Conservation (phyloP, 2,113 vertebrate species). For the Orientallactaga bullata region DNA sequence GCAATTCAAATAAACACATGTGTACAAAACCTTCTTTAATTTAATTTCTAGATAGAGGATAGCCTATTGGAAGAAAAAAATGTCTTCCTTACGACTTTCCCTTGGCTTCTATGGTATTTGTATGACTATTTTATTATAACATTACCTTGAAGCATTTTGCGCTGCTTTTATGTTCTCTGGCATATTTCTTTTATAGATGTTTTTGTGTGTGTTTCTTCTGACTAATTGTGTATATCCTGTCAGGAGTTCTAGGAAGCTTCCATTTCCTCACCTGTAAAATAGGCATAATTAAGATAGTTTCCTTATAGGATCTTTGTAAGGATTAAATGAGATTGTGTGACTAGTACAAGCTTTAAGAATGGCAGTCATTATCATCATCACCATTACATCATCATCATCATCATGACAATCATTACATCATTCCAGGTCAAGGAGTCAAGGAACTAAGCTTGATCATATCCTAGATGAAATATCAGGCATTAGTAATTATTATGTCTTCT, state of each 20-base stretch:
- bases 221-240: conserved; percentile 11
- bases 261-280: conserved; percentile 55
- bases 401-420: not conserved
- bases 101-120: conserved; percentile 11
- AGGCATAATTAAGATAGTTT: conserved; percentile 42
- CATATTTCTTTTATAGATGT: not conserved
- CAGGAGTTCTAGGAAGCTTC: conserved; percentile 39
- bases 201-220: conserved; percentile 50
- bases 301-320: conserved; percentile 18
- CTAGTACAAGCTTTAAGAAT: not conserved
- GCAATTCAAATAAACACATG: not conserved
- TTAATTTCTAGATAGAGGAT: not conserved
- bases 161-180: not conserved
- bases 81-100: not conserved
- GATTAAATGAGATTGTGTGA: conserved; percentile 58
- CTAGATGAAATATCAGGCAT: not conserved
- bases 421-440: conserved; percentile 14
- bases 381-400: not conserved
- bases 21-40: not conserved
- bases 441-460: not conserved
- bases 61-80: not conserved
- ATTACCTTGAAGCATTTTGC: not conserved
- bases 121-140: not conserved
- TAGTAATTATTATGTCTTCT: not conserved
- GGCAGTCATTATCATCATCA: not conserved